Base-by-base conservation (phyloP, 1,140 invertebrate genomes). In the Microplitis mediator region DNA sequence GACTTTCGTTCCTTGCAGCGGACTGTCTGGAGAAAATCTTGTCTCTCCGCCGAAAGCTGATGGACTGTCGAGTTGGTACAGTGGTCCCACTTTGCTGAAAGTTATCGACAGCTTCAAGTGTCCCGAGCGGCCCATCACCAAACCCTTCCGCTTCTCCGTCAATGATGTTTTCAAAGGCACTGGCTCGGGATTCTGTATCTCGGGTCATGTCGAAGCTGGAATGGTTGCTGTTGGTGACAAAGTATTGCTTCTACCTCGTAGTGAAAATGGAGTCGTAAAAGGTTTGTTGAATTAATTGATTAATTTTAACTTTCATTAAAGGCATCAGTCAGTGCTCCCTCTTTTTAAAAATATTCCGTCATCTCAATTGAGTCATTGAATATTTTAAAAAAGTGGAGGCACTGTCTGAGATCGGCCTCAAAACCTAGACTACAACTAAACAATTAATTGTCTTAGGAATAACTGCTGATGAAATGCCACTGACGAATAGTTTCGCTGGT, bases 121-220 rank as follows among this genome's bases (percentile, higher is more conserved):
- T 51, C 96, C 94, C 4, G 91, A 93, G 69, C 90, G 97, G 58
- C 92, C 94, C n/a, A 90, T 98, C 5, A 89, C 93, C 23, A 96
- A 96, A 82, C 95, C 97, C 8, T 92, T 99, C 61, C 90, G 98
- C n/a, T 90, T 98, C 84, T 94, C 95, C 31, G 90, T 99, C 0
- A 95, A 94, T 81, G 98, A 99, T 88, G 92, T 99, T 72, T 98
- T 95, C 82, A 99, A 99, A 89, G 94, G 95, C 5, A 93, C 93
- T 9, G 93, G 94, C 0, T 93, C 93, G 2, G 93, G 94, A 3
- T 94, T 97, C 80, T 96, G 94, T 87, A 91, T 98, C 4, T 92
- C 92, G 4, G 98, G 97, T 4, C 90, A 94, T 58, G 91, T 99
- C 66, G 97, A 99, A 88, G 95, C 96, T 58, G 98, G 98, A 5